Evolutionary conservation across 1,140 invertebrate genomes (phyloP).

Genomic region (Lordiphosa clarofinis): DNA sequence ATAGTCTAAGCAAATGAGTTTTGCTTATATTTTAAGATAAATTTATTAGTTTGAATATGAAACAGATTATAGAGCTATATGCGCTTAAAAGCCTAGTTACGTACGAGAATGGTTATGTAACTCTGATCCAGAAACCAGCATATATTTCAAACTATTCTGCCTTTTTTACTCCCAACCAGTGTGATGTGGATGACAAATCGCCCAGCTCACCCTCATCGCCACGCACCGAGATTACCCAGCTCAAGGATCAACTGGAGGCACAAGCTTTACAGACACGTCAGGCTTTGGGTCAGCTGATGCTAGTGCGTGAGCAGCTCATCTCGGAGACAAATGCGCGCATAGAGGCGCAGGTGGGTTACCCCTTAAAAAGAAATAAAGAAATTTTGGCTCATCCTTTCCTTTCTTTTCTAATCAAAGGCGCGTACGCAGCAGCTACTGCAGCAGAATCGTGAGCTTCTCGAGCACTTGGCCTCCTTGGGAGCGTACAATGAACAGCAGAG

Average conservation of each 20-base stretch:
- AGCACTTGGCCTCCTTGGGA: conserved; percentile 94
- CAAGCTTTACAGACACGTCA: conserved; percentile 96
- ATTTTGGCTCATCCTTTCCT: neutral
- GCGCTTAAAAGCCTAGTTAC: no score
- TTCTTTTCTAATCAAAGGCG: conserved; percentile 82
- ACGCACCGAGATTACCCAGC: conserved; percentile 87
- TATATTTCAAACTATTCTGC: no score
- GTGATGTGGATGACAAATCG: conserved; percentile 79
- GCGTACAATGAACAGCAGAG: conserved; percentile 80
- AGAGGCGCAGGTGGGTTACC: conserved; percentile 90
- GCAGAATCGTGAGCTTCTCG: conserved; percentile 96
- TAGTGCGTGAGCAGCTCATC: conserved; percentile 95
- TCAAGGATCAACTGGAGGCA: conserved; percentile 95
- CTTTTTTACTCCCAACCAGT: conserved; percentile 36
- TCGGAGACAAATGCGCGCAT: conserved; percentile 95
- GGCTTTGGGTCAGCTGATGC: conserved; percentile 93
- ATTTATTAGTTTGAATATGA: no score
- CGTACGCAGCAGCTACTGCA: conserved; percentile 95
- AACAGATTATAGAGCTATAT: no score
- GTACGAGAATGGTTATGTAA: no score
- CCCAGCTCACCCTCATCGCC: conserved; percentile 82
- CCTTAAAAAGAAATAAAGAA: no score
- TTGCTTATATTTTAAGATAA: no score
- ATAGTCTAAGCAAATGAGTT: no score
- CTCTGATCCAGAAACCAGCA: no score